Base-by-base conservation (phyloP, 2,797 vertebrate genomes). In the Mastacembelus armatus region DNA sequence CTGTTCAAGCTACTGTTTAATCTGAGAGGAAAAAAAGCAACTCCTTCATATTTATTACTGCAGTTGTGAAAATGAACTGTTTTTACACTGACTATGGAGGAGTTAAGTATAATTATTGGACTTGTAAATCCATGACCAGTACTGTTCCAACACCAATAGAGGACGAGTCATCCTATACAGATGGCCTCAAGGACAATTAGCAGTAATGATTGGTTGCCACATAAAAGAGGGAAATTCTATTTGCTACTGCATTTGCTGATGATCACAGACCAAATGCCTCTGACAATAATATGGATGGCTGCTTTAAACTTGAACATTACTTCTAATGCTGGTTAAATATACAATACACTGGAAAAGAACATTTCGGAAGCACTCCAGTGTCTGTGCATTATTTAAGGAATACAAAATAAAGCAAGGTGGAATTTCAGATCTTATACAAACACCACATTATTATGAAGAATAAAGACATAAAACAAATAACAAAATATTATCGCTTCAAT, bases 151-250 rank as follows among this genome's bases (percentile, higher is more conserved):
- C 80, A 76, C 83, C 81, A 78, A 74, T 63, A 77, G 88, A 92
- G 89, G 89, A 87, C 82, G 49, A 87, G 85, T 70, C 69, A 87
- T 83, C 81, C 88, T 81, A 91, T 90, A 84, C 90, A 90, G 90
- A 90, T 88, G 91, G 91, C 90, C 88, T 86, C 87, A 90, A 90
- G 90, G 91, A 92, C 90, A 91, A 92, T 93, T 92, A 92, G 89
- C 76, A 81, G 85, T 87, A 91, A 92, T 90, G 88, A 90, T 92
- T 89, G 79, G 89, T 89, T 89, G 80, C 85, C 78, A 90, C 81
- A 81, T 91, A 87, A 92, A 91, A 89, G 89, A 91, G 89, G 83
- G 71, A 86, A 90, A 89, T 92, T 88, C 85, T 89, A 88, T 91
- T 86, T 86, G 87, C 86, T 81, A 78, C 75, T 78, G 85, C 84